phyloP scores from a whole-genome alignment of 1,140 invertebrate species.

The Brachionus rotundiformis region DNA sequence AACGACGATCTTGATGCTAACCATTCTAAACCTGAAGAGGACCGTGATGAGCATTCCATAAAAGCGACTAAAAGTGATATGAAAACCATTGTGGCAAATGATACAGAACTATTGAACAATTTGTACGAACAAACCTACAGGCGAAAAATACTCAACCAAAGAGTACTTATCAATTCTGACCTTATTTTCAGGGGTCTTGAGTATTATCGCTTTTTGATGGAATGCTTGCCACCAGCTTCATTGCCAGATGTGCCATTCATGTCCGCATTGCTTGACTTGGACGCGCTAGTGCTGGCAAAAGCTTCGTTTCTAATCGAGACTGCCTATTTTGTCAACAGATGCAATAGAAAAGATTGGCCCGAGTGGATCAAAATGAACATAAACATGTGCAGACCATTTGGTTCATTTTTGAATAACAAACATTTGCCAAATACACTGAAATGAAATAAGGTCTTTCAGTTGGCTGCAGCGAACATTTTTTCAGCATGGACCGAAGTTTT shows the following conservation, averaged over 20 bases:
- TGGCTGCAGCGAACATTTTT: constrained; percentile 43
- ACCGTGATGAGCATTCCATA: not conserved
- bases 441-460: constrained; percentile 44
- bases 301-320: constrained; percentile 90
- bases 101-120: constrained; percentile 3
- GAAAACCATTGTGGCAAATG: not conserved
- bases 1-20: not conserved
- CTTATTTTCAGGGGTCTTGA: constrained; percentile 57
- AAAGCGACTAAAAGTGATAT: not conserved
- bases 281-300: constrained; percentile 85
- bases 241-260: constrained; percentile 92
- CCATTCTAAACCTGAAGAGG: constrained; percentile 6
- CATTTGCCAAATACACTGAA: constrained; percentile 13
- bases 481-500: constrained; percentile 41
- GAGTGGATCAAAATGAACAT: constrained; percentile 86
- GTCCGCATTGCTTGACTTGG: constrained; percentile 89
- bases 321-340: constrained; percentile 90
- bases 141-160: constrained; percentile 53
- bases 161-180: not conserved
- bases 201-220: constrained; percentile 71
- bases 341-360: constrained; percentile 96
- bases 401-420: constrained; percentile 54
- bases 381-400: constrained; percentile 70
- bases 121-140: constrained; percentile 75
- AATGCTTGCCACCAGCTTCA: constrained; percentile 88